Base-by-base conservation (phyloP, 2,888 invertebrate genomes). In the Stenoptilia bipunctidactyla region DNA sequence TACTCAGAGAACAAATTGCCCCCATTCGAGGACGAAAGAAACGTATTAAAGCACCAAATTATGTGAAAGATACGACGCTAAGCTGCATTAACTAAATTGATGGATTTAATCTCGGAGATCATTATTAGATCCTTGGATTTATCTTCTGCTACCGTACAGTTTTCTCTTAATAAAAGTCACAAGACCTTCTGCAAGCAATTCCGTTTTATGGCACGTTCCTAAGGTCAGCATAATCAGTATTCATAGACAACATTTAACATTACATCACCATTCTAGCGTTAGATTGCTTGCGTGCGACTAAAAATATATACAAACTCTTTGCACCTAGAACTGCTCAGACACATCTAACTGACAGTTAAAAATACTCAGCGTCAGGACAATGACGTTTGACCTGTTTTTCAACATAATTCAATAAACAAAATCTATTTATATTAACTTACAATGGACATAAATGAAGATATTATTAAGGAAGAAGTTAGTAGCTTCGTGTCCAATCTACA, bases 381-480 rank as follows among this genome's bases (percentile, higher is more conserved):
- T 76, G 82, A 79, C 82, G 64, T 64, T 56, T 52, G 59, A 62
- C 68, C 66, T n/a, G n/a, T n/a, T n/a, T n/a, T n/a, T 64, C 13
- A 34, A 12, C 10, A 12, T 10, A 30, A 10, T 30, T 10, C 58
- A 61, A 58, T 51, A 55, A 49, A 48, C 41, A 51, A 52, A 34
- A 39, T 36, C 34, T 34, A 34, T 44, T 48, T 40, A 49, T 54
- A 66, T 50, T 55, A 53, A 54, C 51, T 50, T 44, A 70, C 50
- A 66, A 82, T 83, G 83, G 80, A 82, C 55, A 52, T 75, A 55
- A 72, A 68, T 58, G 80, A 83, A 49, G 65, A 66, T 15, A 65
- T 53, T 40, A 53, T 83, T 45, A 80, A 72, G 48, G 68, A 72
- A 46, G 83, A 83, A 53, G 66, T 82, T 40, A 65, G 58, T 46